Base-by-base conservation (phyloP, 2,113 vertebrate genomes). In the Muscicapa adusta region DNA sequence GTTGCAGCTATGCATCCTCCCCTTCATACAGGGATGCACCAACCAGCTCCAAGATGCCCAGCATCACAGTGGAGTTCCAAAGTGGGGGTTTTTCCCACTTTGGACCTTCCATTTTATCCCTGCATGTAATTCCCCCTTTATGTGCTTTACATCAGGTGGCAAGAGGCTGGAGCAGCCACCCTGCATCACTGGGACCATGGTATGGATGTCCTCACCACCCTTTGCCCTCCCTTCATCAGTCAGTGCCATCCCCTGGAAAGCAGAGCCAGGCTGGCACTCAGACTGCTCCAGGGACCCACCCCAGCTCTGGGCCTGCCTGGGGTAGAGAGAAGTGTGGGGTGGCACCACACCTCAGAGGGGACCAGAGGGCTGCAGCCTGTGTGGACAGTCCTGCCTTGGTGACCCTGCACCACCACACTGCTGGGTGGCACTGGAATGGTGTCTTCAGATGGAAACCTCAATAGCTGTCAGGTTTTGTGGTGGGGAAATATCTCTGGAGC, bases 11-110 rank as follows among this genome's bases (percentile, higher is more conserved):
- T 36, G 31, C 10, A 28, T 47, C 47, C 8, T 80, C 14, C 31
- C 8, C 42, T 54, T 34, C 50, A 19, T 1, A 17, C 33, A 31
- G 51, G 62, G 34, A 51, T 0, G 10, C 38, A 76, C 31, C 33
- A 47, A 25, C 19, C 7, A 3, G 24, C 57, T 36, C 34, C 8
- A 5, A n/a, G 45, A 25, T 1, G 2, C 13, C 7, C n/a, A 26
- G 50, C 0, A 0, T 17, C 45, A 48, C 17, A 31, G 25, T 0
- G 2, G 17, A 42, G 14, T 20, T 50, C 45, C 19, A 17, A 57
- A 72, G 34, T 4, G 8, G 4, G 0, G 0, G 12, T 14, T 9
- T 70, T 74, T 25, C 36, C 14, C 67, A 77, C 34, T 42, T 63
- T 47, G n/a, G 42, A 47, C 28, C 16, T 53, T 58, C 63, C 18